A percentile compares a stretch with the other conserved stretches of the same genome.
These are phyloP conservation scores for Urocynchramus pylzowi DNA, from an alignment of 2,113 vertebrate genomes.

Conservation along the genomic window DNA sequence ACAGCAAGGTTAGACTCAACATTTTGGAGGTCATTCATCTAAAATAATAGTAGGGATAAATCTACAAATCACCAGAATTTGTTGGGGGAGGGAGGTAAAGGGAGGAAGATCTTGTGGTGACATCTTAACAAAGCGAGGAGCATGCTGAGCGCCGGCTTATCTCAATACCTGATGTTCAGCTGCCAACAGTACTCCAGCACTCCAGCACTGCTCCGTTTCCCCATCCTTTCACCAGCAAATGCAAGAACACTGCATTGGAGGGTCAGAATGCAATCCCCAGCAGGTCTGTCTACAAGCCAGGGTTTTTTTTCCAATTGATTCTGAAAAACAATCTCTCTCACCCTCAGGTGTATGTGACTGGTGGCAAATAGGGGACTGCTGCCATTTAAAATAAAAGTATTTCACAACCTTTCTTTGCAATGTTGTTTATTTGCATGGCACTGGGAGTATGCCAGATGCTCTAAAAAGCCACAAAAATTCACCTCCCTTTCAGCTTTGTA, in stretches of 20 bases:
- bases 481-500: not conserved
- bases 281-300: not conserved
- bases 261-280: not conserved
- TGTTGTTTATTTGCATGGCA: not conserved
- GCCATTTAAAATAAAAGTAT: not conserved
- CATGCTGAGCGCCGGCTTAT: rapidly evolving
- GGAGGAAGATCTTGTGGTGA: not conserved
- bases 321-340: not conserved
- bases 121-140: not conserved
- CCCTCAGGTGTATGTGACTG: rapidly evolving
- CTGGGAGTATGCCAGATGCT: not conserved
- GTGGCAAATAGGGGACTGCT: not conserved
- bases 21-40: not conserved
- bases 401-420: not conserved
- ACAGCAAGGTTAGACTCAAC: not conserved
- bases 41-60: not conserved
- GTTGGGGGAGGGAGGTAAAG: not conserved
- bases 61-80: not conserved
- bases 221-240: not conserved
- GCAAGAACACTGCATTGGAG: not conserved
- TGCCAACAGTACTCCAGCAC: not conserved
- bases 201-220: not conserved
- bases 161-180: not conserved
- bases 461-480: not conserved
- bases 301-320: not conserved